Conservation (phyloP, 2,113 vertebrate species). For the Condylura cristata region DNA sequence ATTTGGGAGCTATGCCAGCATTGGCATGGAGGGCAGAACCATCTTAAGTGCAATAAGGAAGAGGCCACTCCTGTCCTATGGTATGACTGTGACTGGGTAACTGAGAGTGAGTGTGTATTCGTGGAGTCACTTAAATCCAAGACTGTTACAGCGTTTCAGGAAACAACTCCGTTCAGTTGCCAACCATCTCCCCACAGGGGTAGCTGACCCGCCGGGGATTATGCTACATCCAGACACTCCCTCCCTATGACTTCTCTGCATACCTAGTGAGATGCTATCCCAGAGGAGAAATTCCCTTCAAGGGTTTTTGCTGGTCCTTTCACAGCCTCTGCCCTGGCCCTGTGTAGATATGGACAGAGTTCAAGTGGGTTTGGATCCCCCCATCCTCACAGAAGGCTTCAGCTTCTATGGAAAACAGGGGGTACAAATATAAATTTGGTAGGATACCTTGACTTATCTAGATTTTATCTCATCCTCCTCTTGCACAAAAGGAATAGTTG, state of each 20-base stretch:
- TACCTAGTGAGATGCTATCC: not conserved
- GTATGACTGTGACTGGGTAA: not conserved
- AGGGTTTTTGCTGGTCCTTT: not conserved
- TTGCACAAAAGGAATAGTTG: not conserved
- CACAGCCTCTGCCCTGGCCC: fast-evolving
- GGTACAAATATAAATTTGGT: not conserved
- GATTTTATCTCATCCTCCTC: not conserved
- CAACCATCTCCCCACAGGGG: not conserved
- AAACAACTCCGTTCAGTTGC: not conserved
- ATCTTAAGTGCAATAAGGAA: not conserved
- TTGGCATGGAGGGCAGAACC: not conserved
- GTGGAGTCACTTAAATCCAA: not conserved
- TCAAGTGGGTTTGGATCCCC: not conserved
- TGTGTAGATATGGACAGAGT: not conserved
- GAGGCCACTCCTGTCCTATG: not conserved
- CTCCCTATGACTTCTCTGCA: not conserved
- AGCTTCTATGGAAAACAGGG: not conserved
- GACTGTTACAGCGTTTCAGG: not conserved
- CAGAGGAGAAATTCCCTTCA: not conserved
- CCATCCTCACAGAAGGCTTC: not conserved
- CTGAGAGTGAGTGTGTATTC: not conserved
- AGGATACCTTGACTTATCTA: not conserved
- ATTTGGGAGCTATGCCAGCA: not conserved
- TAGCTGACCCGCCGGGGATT: not conserved
- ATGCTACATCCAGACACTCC: not conserved